These are phyloP conservation scores for Esox masquinongy DNA, from an alignment of 2,797 vertebrate genomes.

Conservation along the genomic window DNA sequence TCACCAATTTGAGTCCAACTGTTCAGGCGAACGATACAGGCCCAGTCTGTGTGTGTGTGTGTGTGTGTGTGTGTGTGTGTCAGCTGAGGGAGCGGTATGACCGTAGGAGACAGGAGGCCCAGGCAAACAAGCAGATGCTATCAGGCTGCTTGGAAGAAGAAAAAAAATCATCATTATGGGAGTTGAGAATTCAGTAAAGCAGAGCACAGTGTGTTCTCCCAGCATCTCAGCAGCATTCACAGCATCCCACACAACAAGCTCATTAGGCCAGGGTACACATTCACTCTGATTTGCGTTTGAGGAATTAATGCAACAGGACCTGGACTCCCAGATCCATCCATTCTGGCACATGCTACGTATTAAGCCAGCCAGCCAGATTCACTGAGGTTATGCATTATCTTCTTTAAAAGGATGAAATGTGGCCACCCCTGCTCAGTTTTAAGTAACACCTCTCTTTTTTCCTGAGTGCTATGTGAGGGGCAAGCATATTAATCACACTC, in stretches of 20 bases:
- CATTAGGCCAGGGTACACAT: slow-evolving; percentile 74
- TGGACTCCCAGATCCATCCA: slow-evolving; percentile 70
- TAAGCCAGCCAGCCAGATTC: slow-evolving; percentile 40
- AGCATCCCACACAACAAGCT: slow-evolving; percentile 69
- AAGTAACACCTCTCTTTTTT: slow-evolving; percentile 71
- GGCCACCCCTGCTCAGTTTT: slow-evolving; percentile 76
- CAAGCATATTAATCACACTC: slow-evolving; percentile 93
- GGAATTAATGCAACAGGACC: slow-evolving; percentile 72
- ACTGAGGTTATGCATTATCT: slow-evolving; percentile 66
- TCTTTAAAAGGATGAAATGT: slow-evolving; percentile 70
- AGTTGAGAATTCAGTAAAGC: slow-evolving; percentile 66
- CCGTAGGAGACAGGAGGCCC: slow-evolving; percentile 61
- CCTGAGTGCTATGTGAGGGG: slow-evolving; percentile 80
- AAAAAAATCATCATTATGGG: slow-evolving; percentile 64
- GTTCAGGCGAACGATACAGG: slow-evolving; percentile 52
- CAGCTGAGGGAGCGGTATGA: slow-evolving; percentile 59
- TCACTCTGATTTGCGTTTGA: slow-evolving; percentile 72
- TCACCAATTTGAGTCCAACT: slow-evolving; percentile 65
- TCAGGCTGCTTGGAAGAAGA: slow-evolving; percentile 56
- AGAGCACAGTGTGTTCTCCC: slow-evolving; percentile 67
- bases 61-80: slow-evolving; percentile 41
- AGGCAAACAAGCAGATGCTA: slow-evolving; percentile 73
- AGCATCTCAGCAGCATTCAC: slow-evolving; percentile 64
- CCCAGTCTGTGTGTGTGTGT: slow-evolving; percentile 43
- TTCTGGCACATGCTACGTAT: slow-evolving; percentile 50